Evolutionary conservation across 2,797 vertebrate species (phyloP).

Genomic region (Malurus leucopterus): DNA sequence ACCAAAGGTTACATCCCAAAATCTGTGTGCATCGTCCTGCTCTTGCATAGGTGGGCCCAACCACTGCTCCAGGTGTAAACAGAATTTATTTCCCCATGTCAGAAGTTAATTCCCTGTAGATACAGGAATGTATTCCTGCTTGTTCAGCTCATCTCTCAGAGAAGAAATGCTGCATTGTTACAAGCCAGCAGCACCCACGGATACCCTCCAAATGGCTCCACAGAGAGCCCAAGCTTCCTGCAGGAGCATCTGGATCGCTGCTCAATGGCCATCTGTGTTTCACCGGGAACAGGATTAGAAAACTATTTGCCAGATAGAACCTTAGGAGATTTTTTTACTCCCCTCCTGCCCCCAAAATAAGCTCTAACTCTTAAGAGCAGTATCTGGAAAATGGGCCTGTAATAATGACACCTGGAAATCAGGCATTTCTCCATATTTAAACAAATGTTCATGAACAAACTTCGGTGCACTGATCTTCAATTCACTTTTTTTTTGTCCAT

Average conservation of each 20-base stretch:
- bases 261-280: conserved; percentile 50
- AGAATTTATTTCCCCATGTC: not conserved
- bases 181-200: conserved; percentile 36
- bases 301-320: conserved; percentile 34
- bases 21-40: not conserved
- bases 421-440: not conserved
- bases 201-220: conserved; percentile 46
- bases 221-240: conserved; percentile 47
- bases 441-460: not conserved
- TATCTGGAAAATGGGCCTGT: not conserved
- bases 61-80: not conserved
- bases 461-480: not conserved
- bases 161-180: conserved; percentile 20
- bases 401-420: not conserved
- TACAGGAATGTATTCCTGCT: not conserved
- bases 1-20: not conserved
- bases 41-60: not conserved
- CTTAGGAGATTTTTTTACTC: not conserved
- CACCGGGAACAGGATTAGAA: not conserved
- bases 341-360: not conserved
- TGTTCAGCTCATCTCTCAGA: not conserved
- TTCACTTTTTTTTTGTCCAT: not conserved
- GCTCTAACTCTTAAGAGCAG: not conserved
- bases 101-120: not conserved
- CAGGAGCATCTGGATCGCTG: conserved; percentile 50